phyloP scores from a whole-genome alignment of 1,140 invertebrate genomes.

The Cyclina sinensis region DNA sequence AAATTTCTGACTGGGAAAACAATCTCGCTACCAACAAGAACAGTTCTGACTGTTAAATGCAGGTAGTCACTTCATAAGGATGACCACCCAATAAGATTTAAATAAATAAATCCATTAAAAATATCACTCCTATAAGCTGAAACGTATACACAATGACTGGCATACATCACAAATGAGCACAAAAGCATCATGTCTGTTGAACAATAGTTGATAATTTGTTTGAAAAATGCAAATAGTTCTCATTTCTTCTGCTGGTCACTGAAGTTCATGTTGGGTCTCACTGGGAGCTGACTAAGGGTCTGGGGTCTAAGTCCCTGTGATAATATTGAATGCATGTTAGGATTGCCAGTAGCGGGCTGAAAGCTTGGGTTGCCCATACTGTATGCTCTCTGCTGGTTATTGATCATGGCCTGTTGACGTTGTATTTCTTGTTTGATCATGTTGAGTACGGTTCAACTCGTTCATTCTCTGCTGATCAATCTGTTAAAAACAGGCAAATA shows the following conservation, averaged over 20 bases:
- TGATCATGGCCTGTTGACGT: constrained; percentile 44
- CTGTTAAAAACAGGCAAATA: constrained; percentile 29
- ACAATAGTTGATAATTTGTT: too few relatives aligned
- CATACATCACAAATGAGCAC: background rate
- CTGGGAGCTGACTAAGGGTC: constrained; percentile 4
- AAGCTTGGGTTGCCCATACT: background rate
- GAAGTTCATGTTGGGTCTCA: background rate
- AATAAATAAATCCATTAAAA: too few relatives aligned
- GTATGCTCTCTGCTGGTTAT: background rate
- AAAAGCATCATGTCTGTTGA: background rate
- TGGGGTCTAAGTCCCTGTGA: constrained; percentile 19
- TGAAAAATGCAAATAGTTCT: background rate
- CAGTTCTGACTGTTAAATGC: too few relatives aligned
- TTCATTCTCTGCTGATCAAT: constrained; percentile 57
- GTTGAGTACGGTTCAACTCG: constrained; percentile 56
- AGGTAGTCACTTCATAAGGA: too few relatives aligned
- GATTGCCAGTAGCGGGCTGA: background rate
- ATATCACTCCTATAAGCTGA: too few relatives aligned
- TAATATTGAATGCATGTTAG: background rate
- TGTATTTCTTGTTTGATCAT: constrained; percentile 61
- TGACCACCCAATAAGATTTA: too few relatives aligned
- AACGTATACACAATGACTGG: too few relatives aligned
- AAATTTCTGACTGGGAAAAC: too few relatives aligned
- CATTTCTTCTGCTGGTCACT: constrained; percentile 14
- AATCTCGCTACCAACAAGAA: too few relatives aligned